Evolutionary conservation across 2,797 vertebrate species (phyloP).

Genomic region (Sitta carolinensis): DNA sequence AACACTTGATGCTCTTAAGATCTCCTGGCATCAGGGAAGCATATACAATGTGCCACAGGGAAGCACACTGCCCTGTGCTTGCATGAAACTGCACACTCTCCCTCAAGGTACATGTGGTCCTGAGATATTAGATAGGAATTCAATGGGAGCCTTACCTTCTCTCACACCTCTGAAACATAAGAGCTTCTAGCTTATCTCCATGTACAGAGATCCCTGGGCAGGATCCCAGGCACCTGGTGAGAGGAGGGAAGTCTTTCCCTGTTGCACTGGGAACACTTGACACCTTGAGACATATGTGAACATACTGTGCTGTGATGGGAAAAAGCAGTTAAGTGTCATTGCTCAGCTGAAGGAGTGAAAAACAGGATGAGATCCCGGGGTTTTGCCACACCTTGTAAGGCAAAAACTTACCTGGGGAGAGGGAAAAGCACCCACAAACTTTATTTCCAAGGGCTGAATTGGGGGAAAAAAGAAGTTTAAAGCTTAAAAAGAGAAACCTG

Average conservation of each 20-base stretch:
- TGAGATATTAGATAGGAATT: neutral
- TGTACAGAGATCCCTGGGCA: neutral
- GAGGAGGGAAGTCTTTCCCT: neutral
- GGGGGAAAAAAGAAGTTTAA: neutral
- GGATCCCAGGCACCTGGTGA: neutral
- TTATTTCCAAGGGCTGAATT: neutral
- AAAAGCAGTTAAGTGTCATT: neutral
- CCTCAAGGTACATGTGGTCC: neutral
- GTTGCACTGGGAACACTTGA: neutral
- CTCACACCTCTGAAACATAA: neutral
- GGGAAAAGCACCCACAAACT: neutral
- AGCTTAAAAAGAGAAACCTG: neutral
- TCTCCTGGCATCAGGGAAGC: neutral
- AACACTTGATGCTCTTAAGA: neutral
- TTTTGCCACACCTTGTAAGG: neutral
- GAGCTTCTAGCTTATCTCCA: neutral
- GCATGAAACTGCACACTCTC: neutral
- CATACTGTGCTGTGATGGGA: neutral
- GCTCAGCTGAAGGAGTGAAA: neutral
- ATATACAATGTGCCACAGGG: neutral
- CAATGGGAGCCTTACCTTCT: neutral
- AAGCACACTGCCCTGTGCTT: rapidly evolving
- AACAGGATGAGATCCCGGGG: neutral
- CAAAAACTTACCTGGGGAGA: neutral
- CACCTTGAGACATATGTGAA: neutral